Base-by-base conservation (phyloP, 2,888 invertebrate species). In the Hypercompe scribonia region DNA sequence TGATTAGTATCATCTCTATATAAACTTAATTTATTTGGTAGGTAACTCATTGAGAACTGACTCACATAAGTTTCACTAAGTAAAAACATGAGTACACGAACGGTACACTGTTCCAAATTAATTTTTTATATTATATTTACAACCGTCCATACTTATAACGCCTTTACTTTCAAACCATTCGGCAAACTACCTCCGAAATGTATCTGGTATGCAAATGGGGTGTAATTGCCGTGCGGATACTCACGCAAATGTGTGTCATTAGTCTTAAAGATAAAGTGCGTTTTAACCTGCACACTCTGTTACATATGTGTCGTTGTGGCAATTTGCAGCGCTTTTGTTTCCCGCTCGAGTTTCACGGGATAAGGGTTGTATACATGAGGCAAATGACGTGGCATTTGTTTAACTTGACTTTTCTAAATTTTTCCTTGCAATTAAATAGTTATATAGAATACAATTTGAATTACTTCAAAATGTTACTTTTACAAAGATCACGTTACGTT, bases 1-100 rank as follows among this genome's bases (percentile, higher is more conserved):
- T 50, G 21, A 0, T 2, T 50, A 21, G 58, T n/a, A 68, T 10
- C 73, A 75, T 69, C n/a, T 72, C 76, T 76, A 67, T 74, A 76
- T 65, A 80, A 75, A 42, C 58, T 77, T 65, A 46, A 80, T 76
- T 70, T 66, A 77, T 73, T 83, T 83, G 18, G 79, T 83, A 83
- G 81, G 84, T 83, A 83, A 83, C 71, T 58, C 68, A 21, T 13
- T 34, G 54, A 68, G 28, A 21, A n/a, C 15, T 31, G 10, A 54
- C 61, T 31, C 54, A 66, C 61, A 69, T 33, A 66, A 15, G 36
- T 64, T 21, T 67, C 31, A 34, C 36, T 74, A 46, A 68, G 73
- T 71, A 73, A 76, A 71, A 63, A 18, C 69, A 75, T 82, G 69
- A 82, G 84, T 72, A 74, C 39, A 75, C 46, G 15, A 70, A n/a